These are phyloP conservation scores for Carposina sasakii DNA, from an alignment of 1,140 invertebrate species.

Conservation along the genomic window DNA sequence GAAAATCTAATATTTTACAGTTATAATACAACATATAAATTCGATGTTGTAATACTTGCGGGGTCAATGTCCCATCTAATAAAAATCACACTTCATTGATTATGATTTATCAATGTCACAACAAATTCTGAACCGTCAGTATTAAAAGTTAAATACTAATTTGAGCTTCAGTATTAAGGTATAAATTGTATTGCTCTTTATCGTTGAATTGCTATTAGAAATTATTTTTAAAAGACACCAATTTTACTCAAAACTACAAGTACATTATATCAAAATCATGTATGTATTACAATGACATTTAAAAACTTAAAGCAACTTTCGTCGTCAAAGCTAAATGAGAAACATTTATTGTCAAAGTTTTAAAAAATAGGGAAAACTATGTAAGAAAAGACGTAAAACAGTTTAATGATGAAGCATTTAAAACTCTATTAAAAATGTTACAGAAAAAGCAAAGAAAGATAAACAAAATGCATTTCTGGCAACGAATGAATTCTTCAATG, in stretches of 20 bases:
- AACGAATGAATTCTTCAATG: slow-evolving; percentile 42
- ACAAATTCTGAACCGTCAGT: slow-evolving; percentile 15
- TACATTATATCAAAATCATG: too few relatives aligned
- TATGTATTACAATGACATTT: too few relatives aligned
- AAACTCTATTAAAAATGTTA: not conserved
- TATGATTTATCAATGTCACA: slow-evolving; percentile 18
- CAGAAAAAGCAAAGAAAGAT: slow-evolving; percentile 1
- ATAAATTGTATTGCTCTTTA: slow-evolving; percentile 53
- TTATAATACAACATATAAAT: slow-evolving; percentile 65
- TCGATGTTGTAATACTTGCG: slow-evolving; percentile 61
- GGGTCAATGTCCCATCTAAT: slow-evolving; percentile 41
- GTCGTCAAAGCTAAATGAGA: slow-evolving; percentile 24
- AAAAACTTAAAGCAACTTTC: too few relatives aligned
- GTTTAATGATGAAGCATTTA: too few relatives aligned
- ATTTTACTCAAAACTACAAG: too few relatives aligned
- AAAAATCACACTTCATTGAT: slow-evolving; percentile 27
- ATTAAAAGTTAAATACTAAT: slow-evolving; percentile 42
- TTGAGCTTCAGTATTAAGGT: slow-evolving; percentile 54
- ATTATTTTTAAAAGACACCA: too few relatives aligned
- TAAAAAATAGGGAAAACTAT: slow-evolving; percentile 37
- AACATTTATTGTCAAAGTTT: slow-evolving; percentile 56
- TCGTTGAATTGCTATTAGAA: slow-evolving; percentile 41
- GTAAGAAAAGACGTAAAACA: too few relatives aligned
- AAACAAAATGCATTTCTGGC: slow-evolving; percentile 62
- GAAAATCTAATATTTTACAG: slow-evolving; percentile 57